Percentiles rank a stretch among this genome's conserved stretches.
phyloP scores from a whole-genome alignment of 2,888 invertebrate genomes.

The Blomia tropicalis region DNA sequence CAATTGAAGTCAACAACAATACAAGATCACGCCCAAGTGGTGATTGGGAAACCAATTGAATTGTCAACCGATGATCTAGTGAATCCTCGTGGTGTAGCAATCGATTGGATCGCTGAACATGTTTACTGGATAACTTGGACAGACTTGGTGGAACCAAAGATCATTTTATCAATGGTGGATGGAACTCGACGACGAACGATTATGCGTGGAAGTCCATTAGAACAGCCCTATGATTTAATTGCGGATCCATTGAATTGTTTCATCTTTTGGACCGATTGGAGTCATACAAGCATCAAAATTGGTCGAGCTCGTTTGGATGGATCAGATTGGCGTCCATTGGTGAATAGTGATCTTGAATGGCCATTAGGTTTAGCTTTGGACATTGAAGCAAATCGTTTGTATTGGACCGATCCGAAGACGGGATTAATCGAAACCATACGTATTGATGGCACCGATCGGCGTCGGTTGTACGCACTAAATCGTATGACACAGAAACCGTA shows the following conservation, averaged over 20 bases:
- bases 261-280: conserved; percentile 55
- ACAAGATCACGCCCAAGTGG: background rate
- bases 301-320: conserved; percentile 59
- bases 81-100: conserved; percentile 59
- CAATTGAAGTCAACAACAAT: background rate
- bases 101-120: conserved; percentile 63
- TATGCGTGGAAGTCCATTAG: conserved; percentile 45
- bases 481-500: conserved; percentile 42
- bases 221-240: conserved; percentile 47
- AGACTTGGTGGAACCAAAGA: conserved; percentile 55
- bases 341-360: conserved; percentile 55
- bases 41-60: conserved; percentile 7
- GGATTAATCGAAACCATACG: conserved; percentile 70
- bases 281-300: conserved; percentile 57
- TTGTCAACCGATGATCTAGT: conserved; percentile 40
- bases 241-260: conserved; percentile 50
- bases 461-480: conserved; percentile 49
- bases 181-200: conserved; percentile 59
- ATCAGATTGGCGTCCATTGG: conserved; percentile 42
- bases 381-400: conserved; percentile 55
- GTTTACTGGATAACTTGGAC: conserved; percentile 74
- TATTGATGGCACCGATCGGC: conserved; percentile 56
- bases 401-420: conserved; percentile 70
- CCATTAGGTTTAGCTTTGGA: conserved; percentile 70
- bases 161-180: conserved; percentile 59